Evolutionary conservation across 30 jellyfish, hydroid and myxozoan genomes (phyloP).

Genomic region (Catostylus mosaicus): DNA sequence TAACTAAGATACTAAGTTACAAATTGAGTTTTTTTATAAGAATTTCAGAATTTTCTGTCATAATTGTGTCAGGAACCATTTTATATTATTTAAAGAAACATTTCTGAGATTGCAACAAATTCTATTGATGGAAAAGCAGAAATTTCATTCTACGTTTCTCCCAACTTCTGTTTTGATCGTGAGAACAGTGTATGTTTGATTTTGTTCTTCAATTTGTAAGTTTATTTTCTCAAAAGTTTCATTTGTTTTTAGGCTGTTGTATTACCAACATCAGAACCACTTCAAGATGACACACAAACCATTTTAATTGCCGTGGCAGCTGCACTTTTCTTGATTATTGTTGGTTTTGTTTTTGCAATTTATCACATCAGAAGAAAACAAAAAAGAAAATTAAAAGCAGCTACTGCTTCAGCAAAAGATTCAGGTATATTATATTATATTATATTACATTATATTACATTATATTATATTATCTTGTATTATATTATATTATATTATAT

Average conservation of each 20-base stretch:
- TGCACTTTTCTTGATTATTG: conserved; percentile 52
- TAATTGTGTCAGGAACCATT: too few species aligned
- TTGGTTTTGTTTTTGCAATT: conserved; percentile 60
- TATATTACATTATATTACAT: conserved; percentile 2
- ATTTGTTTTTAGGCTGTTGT: conserved; percentile 34
- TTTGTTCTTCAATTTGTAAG: background rate
- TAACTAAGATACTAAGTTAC: too few species aligned
- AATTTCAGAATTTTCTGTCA: too few species aligned
- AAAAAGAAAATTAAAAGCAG: conserved; percentile 73
- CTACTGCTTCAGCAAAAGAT: conserved; percentile 74
- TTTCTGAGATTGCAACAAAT: too few species aligned
- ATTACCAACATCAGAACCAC: conserved; percentile 28
- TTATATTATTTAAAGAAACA: too few species aligned
- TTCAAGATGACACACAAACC: conserved; percentile 52
- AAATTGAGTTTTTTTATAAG: too few species aligned
- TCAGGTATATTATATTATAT: conserved; percentile 36
- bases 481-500: conserved; percentile 8
- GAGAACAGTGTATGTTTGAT: too few species aligned
- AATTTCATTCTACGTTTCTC: too few species aligned
- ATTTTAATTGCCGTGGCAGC: conserved; percentile 72
- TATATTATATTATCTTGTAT: too few species aligned
- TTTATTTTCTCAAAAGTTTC: background rate
- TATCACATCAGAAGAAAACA: conserved; percentile 73
- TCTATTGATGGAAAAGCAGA: too few species aligned
- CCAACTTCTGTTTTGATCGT: too few species aligned